Percentiles rank a stretch among this genome's conserved stretches.
phyloP scores from a whole-genome alignment of 2,888 invertebrate species.

The Omphaloscelis lunosa region DNA sequence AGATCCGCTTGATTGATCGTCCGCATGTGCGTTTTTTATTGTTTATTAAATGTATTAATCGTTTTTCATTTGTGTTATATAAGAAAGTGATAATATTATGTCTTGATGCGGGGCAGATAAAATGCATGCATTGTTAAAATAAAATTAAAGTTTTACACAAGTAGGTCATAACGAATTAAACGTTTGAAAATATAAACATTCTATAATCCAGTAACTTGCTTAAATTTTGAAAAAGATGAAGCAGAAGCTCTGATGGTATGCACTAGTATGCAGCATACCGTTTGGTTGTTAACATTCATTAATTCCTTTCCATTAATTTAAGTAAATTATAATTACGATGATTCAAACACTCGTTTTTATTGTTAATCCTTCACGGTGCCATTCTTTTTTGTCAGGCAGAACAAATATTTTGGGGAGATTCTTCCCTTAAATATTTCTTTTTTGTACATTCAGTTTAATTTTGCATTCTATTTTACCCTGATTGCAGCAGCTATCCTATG shows the following conservation, averaged over 20 bases:
- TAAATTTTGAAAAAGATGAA: not conserved
- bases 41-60: constrained; percentile 14
- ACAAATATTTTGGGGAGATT: not conserved
- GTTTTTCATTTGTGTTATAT: not conserved
- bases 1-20: constrained; percentile 53
- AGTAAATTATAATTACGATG: not conserved
- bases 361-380: not conserved
- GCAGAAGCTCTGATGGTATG: not conserved
- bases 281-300: not conserved
- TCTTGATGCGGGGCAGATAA: not conserved
- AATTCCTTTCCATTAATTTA: not conserved
- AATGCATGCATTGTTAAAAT: not conserved
- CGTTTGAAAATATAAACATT: not conserved
- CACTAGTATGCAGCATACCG: not conserved
- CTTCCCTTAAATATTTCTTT: not conserved
- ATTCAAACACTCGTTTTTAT: not conserved
- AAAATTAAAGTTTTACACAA: not conserved
- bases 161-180: not conserved
- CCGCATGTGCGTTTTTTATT: constrained; percentile 52
- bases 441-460: not conserved
- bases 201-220: not conserved
- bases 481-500: not conserved
- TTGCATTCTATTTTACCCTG: not conserved
- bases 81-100: not conserved
- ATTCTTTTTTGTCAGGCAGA: not conserved